Conservation (phyloP, 2,888 invertebrate species). For the Andrena camellia region DNA sequence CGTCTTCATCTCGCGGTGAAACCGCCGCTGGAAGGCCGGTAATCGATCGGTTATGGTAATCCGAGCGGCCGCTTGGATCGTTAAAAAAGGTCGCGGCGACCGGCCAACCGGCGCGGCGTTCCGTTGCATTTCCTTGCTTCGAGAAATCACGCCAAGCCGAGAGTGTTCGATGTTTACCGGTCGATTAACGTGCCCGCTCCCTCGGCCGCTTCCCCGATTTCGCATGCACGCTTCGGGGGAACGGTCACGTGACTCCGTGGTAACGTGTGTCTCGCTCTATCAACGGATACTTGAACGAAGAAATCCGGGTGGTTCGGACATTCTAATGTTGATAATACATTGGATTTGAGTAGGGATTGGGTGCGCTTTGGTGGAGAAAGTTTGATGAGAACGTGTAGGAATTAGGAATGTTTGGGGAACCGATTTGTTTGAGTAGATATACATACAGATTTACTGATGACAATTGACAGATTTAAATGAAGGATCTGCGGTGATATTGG, state of each 20-base stretch:
- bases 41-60: slow-evolving; percentile 77
- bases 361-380: not conserved
- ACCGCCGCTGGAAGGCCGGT: slow-evolving; percentile 57
- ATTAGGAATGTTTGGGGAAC: too few species aligned
- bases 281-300: not conserved
- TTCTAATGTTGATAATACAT: not conserved
- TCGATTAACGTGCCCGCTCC: slow-evolving; percentile 41
- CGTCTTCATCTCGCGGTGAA: slow-evolving; percentile 66
- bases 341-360: not conserved
- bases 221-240: slow-evolving; percentile 32
- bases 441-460: too few species aligned
- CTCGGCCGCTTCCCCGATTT: slow-evolving; percentile 32
- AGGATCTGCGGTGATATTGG: too few species aligned
- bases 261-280: slow-evolving; percentile 14
- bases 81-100: slow-evolving; percentile 62
- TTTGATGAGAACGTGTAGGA: not conserved
- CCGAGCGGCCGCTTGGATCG: slow-evolving; percentile 64
- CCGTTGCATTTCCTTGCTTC: slow-evolving; percentile 54
- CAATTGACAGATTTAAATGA: too few species aligned
- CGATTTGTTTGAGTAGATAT: too few species aligned
- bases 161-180: slow-evolving; percentile 49
- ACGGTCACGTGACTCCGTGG: slow-evolving; percentile 34
- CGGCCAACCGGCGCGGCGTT: slow-evolving; percentile 20
- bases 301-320: not conserved
- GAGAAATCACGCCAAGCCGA: slow-evolving; percentile 54